Evolutionary conservation across 30 jellyfish, hydroid and myxozoan genomes (phyloP), one percentile per base, ranked within the genome.

Genomic region (Pseudorhiza aurosa): DNA sequence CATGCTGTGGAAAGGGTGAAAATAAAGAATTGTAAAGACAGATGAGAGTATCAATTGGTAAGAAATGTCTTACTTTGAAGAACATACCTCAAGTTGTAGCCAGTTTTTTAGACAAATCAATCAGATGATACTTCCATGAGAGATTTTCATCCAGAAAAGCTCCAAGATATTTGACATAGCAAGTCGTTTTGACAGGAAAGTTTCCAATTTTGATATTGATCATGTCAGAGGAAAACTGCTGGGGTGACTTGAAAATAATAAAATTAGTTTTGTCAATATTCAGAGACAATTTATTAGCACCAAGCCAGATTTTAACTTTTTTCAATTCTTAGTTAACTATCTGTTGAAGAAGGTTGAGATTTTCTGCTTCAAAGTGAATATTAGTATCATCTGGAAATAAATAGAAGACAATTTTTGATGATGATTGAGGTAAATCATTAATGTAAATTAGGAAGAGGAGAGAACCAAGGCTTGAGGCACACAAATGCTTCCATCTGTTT

Each of bases 381-480:
- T 81, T 85, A 19, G 96, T 44, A 55, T 85, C 95, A 56, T 83
- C 91, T 26, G 91, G 91, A 85, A 85, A 85, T 14, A 70, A 75
- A 74, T 70, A 65, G 62, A 65, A 36, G 19, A 74, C 22, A 19
- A 64, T 44, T 43, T 63, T 56, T 2, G 73, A 27, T 28, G 86
- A 58, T 11, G 86, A 68, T 7, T 73, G 27, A 6, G 80, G 77
- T 77, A 85, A 65, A 56, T 85, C 96, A 85, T 85, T 85, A 15
- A 85, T 73, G 43, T 58, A 85, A 37, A 85, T 72, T 19, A 85
- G 68, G 43, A 72, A 77, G 42, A 85, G 67, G 69, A 85, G 91
- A 49, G 91, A 91, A 18, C 91, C 92, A 50, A 73, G 86, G 43
- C 43, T 75, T 45, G 86, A 22, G n/a, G n/a, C n/a, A n/a, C n/a